These are phyloP conservation scores for Callaeas wilsoni DNA, from an alignment of 2,113 vertebrate species.

Conservation along the genomic window DNA sequence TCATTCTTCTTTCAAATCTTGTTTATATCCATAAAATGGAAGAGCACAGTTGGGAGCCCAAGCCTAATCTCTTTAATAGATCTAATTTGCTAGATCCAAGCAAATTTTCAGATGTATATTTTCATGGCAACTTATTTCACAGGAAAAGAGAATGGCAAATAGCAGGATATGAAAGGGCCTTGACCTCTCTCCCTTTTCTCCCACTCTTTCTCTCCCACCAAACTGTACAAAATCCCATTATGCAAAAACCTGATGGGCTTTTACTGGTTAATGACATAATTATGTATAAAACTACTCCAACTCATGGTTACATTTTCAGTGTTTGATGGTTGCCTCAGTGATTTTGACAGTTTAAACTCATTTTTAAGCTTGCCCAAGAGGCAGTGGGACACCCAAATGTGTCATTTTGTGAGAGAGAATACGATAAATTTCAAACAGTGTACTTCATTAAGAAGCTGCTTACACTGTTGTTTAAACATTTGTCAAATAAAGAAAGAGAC, in stretches of 20 bases:
- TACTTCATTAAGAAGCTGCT: neutral
- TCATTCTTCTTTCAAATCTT: neutral
- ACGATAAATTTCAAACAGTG: neutral
- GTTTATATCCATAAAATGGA: neutral
- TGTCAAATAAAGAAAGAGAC: neutral
- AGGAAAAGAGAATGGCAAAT: neutral
- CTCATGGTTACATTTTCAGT: neutral
- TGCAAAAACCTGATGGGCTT: neutral
- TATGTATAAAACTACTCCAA: neutral
- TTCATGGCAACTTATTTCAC: neutral
- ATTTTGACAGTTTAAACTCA: neutral
- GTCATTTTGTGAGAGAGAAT: neutral
- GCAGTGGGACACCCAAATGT: neutral
- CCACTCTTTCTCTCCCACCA: neutral
- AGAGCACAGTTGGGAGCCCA: neutral
- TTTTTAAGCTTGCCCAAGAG: neutral
- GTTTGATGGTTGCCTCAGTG: neutral
- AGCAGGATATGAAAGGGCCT: neutral
- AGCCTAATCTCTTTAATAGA: neutral
- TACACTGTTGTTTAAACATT: neutral
- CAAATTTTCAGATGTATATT: neutral
- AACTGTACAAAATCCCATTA: neutral
- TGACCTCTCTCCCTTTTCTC: neutral
- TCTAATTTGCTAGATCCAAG: neutral
- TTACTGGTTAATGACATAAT: neutral